These are phyloP conservation scores for Amniataba percoides DNA, from an alignment of 2,797 vertebrate species.

Conservation along the genomic window DNA sequence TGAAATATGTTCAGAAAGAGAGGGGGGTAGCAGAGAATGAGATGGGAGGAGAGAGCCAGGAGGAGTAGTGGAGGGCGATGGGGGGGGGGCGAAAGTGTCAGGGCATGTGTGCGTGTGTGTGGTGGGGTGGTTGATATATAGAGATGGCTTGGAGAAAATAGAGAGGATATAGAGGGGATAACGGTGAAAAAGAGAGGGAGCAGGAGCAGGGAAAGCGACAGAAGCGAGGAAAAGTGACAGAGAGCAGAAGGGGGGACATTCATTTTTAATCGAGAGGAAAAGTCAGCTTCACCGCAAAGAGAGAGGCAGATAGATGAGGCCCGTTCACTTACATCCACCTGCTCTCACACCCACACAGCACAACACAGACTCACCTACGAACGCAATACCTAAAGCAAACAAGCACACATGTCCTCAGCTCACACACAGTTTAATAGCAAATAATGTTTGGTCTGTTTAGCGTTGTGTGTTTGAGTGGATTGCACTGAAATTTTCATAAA, in stretches of 20 bases:
- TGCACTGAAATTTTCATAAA: slow-evolving; percentile 39
- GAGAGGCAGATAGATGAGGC: slow-evolving; percentile 57
- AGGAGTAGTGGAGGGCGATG: no score
- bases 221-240: slow-evolving; percentile 57
- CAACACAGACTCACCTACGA: slow-evolving; percentile 28
- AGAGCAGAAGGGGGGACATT: slow-evolving; percentile 68
- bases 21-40: slow-evolving; percentile 50
- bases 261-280: slow-evolving; percentile 76
- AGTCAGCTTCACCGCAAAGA: slow-evolving; percentile 45
- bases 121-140: slow-evolving; percentile 53
- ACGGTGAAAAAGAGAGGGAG: slow-evolving; percentile 50
- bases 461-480: slow-evolving; percentile 45
- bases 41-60: slow-evolving; percentile 50
- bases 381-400: slow-evolving; percentile 16
- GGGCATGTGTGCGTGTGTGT: neutral
- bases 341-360: slow-evolving; percentile 11
- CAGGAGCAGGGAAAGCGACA: slow-evolving; percentile 5
- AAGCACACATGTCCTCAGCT: slow-evolving; percentile 15
- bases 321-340: slow-evolving; percentile 39
- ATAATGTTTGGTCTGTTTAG: slow-evolving; percentile 37
- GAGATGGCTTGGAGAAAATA: slow-evolving; percentile 64
- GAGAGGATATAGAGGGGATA: slow-evolving; percentile 52
- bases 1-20: slow-evolving; percentile 77
- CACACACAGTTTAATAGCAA: slow-evolving; percentile 26
- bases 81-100: slow-evolving; percentile 21